Base-by-base conservation (phyloP, 2,888 invertebrate genomes). In the Choristoneura rosaceana region DNA sequence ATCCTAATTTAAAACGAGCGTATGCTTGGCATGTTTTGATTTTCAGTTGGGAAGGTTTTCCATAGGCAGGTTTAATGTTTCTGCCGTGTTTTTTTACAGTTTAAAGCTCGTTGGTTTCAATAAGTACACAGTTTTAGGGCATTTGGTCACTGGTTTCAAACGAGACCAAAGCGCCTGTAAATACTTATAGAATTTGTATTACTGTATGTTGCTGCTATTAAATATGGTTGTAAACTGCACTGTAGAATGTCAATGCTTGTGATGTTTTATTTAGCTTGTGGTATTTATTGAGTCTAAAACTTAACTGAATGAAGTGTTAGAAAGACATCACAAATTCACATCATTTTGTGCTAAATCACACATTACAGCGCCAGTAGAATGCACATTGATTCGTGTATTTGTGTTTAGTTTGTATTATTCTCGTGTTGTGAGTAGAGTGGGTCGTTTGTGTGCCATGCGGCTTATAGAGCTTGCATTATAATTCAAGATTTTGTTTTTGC, bases 401-500 rank as follows among this genome's bases (percentile, higher is more conserved):
- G 66, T 74, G 64, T 66, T 62, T 73, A 15, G 38, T 63, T 25
- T 63, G 43, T 69, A 69, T 14, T 66, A n/a, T 17, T 34, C 47
- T 73, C 60, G 78, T 85, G 81, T 85, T 84, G 86, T 86, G 84
- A 82, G 75, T 81, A 85, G 84, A 84, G 81, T 84, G 90, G 88
- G 86, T 83, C 81, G 80, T 87, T 86, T 88, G 89, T 87, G 88
- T 88, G 88, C 80, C 80, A 79, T 83, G 87, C 85, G 81, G 85
- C 84, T 84, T 86, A 80, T 76, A 82, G 79, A 84, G 92, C 93
- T 92, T 92, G 89, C 90, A 85, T 82, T 87, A 83, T 84, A 86
- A 84, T 83, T 82, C 81, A 87, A 84, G 82, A 87, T 87, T 83
- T 87, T 88, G 85, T 87, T 86, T 90, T 90, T 91, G 90, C 89